Evolutionary conservation across 2,888 invertebrate species (phyloP).

Genomic region (Chesias legatella): DNA sequence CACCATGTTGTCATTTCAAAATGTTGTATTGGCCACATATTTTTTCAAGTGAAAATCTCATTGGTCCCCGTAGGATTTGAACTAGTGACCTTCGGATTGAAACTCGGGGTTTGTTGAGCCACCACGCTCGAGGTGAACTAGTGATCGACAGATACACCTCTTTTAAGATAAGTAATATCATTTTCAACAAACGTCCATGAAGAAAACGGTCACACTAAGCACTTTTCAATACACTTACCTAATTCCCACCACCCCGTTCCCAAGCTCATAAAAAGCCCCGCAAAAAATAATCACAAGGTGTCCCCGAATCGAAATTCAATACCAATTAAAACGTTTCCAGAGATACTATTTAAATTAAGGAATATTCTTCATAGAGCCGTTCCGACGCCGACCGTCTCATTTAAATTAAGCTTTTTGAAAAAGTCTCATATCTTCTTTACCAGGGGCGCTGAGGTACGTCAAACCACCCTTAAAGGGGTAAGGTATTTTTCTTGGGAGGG

Average conservation of each 20-base stretch:
- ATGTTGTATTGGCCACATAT: too few relatives aligned
- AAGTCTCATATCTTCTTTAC: conserved; percentile 79
- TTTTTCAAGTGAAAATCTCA: too few relatives aligned
- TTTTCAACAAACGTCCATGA: too few relatives aligned
- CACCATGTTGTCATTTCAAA: too few relatives aligned
- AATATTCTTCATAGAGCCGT: conserved; percentile 74
- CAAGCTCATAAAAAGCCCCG: conserved; percentile 4
- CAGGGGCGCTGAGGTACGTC: conserved; percentile 73
- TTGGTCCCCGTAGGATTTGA: too few relatives aligned
- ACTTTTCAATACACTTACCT: conserved; percentile 1
- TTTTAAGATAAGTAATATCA: too few relatives aligned
- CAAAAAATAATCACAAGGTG: conserved; percentile 36
- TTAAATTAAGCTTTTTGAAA: conserved; percentile 81
- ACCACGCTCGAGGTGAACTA: too few relatives aligned
- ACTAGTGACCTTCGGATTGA: too few relatives aligned
- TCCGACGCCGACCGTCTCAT: conserved; percentile 68
- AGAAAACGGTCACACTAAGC: neutral
- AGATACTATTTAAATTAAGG: conserved; percentile 78
- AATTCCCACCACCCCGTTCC: neutral
- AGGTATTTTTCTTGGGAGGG: conserved; percentile 65
- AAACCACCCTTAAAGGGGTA: conserved; percentile 60
- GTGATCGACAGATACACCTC: too few relatives aligned
- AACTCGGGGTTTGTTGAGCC: too few relatives aligned
- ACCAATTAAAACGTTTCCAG: conserved; percentile 71
- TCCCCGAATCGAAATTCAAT: conserved; percentile 74